Base-by-base conservation (phyloP, 2,888 invertebrate genomes). In the Lissonota sp. region DNA sequence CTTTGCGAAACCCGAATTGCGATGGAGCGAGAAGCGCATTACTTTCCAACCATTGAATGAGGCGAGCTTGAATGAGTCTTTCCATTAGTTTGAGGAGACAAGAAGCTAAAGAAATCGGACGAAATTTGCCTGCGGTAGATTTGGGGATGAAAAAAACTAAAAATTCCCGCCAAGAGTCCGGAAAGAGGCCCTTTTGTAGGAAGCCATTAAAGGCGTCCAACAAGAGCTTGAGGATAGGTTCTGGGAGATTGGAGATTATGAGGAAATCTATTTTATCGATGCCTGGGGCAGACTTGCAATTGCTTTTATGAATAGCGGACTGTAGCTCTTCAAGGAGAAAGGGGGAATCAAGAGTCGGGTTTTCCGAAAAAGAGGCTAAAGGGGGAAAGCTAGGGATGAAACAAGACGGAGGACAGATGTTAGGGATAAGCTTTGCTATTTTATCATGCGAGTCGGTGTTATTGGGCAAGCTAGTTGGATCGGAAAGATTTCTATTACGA, bases 81-180 rank as follows among this genome's bases (percentile, higher is more conserved):
- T 81, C 78, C 37, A 78, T 66, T 6, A 64, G 49, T 57, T 81
- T 78, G 0, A 82, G 57, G 4, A 76, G 49, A 16, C 62, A 69
- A 40, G 69, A 62, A 4, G 69, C 62, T 5, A 69, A 14, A 0
- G 69, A 62, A 0, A 76, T 76, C 0, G 79, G 79, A 3, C 79
- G 53, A 7, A 69, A 69, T 69, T 72, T 62, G 8, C 44, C 42
- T 1, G 72, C 16, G 4, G 39, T 10, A 5, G 71, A 60, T 62
- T 71, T 71, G 0, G 60, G 76, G 4, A 79, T 73, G 44, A 72
- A 72, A n/a, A 72, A 64, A 2, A 73, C 14, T 8, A 57, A n/a
- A 14, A 64, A 73, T 0, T 73, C 39, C 6, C 44, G 39, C 72
- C 53, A 69, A 0, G 26, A 6, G 0, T 69, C 14, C 0, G 69